Evolutionary conservation across 2,797 vertebrate species (phyloP).

Genomic region (Poecile montanus): DNA sequence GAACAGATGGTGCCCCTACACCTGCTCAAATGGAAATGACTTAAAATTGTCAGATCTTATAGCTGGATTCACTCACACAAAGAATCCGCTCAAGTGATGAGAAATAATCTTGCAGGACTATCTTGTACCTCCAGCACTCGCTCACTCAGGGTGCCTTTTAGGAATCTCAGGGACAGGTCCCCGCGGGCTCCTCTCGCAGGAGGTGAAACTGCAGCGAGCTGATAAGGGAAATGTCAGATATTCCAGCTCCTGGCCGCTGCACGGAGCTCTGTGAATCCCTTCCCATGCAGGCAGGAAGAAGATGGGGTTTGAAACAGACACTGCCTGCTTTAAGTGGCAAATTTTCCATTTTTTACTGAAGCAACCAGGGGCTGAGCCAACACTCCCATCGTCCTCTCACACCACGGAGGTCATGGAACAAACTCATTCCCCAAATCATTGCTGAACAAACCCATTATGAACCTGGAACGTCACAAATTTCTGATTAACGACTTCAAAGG

Average conservation of each 20-base stretch:
- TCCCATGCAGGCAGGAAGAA: not conserved
- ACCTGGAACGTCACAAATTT: constrained; percentile 5
- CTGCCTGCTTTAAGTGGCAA: not conserved
- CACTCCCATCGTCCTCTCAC: not conserved
- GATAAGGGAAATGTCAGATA: not conserved
- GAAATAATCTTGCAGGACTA: not conserved
- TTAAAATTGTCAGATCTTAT: not conserved
- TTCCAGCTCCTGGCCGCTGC: not conserved
- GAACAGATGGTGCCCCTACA: not conserved
- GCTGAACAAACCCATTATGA: not conserved
- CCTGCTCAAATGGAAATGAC: not conserved
- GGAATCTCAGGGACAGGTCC: not conserved
- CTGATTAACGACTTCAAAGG: not conserved
- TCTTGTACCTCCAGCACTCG: not conserved
- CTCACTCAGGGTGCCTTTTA: not conserved
- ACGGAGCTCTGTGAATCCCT: not conserved
- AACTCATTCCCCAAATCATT: not conserved
- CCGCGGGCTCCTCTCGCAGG: not conserved
- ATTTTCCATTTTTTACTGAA: not conserved
- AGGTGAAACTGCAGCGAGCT: not conserved
- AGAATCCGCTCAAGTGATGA: not conserved
- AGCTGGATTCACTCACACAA: not conserved
- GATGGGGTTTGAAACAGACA: not conserved
- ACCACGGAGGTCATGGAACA: not conserved
- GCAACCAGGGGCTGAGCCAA: not conserved